Conservation (phyloP, 2,797 vertebrate species). For the Taeniopygia guttata region DNA sequence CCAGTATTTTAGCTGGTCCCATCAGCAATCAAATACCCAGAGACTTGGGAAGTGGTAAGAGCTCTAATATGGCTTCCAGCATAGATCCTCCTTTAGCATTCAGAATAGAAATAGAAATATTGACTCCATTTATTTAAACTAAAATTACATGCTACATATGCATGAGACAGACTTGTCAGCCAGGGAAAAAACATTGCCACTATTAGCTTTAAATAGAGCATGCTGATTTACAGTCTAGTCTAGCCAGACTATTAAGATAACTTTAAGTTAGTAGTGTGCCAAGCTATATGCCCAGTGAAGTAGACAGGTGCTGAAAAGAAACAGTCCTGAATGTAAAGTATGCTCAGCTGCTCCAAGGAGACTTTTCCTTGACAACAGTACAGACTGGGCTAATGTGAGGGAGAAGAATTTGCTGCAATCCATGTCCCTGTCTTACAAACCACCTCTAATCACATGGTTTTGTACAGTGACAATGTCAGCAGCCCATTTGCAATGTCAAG, state of each 20-base stretch:
- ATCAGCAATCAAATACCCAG: background rate
- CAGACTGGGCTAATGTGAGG: background rate
- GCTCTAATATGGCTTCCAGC: background rate
- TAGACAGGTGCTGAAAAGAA: constrained; percentile 43
- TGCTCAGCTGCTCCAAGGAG: constrained; percentile 18
- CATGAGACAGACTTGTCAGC: background rate
- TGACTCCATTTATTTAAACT: background rate
- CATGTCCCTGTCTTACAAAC: background rate
- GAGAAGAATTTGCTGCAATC: background rate
- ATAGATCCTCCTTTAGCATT: background rate
- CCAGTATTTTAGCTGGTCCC: background rate
- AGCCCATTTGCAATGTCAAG: background rate
- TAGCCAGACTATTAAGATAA: background rate
- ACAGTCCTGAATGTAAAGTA: background rate
- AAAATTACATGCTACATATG: background rate
- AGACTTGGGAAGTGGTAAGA: background rate
- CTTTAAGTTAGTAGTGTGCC: background rate
- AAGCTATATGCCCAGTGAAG: background rate
- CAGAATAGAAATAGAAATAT: background rate
- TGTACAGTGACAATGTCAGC: background rate
- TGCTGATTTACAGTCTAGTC: background rate
- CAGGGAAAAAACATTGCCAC: background rate
- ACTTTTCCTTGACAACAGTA: background rate
- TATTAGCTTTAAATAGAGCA: background rate
- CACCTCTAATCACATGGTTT: background rate